Percentiles rank a stretch among this genome's conserved stretches.
Conservation (phyloP, 2,113 vertebrate species). For the Oxyruncus cristatus region DNA sequence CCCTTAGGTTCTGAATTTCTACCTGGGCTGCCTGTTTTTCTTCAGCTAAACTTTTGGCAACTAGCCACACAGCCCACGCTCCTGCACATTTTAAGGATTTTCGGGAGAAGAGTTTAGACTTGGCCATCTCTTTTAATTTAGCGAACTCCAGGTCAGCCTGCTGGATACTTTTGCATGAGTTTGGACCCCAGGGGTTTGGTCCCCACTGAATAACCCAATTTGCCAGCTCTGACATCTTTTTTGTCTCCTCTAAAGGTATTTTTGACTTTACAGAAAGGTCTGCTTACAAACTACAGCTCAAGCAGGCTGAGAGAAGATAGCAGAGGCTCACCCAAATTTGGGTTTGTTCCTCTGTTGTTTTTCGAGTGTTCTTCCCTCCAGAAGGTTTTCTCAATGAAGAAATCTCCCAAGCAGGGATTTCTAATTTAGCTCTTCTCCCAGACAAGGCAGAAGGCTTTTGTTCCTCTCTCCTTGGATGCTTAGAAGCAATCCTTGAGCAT, state of each 20-base stretch:
- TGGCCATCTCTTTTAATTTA: conserved; percentile 9
- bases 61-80: conserved; percentile 39
- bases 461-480: not conserved
- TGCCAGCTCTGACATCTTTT: conserved; percentile 33
- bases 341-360: not conserved
- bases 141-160: conserved; percentile 46
- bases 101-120: conserved; percentile 32
- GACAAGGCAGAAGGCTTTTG: not conserved
- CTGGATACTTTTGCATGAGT: conserved; percentile 50
- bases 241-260: not conserved
- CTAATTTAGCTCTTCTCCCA: not conserved
- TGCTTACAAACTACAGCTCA: not conserved
- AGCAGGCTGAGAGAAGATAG: not conserved
- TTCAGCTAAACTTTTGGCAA: conserved; percentile 12
- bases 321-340: not conserved
- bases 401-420: not conserved
- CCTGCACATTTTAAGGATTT: conserved; percentile 50
- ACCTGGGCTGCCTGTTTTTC: conserved; percentile 11
- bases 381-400: not conserved
- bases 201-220: conserved; percentile 54
- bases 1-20: conserved; percentile 27
- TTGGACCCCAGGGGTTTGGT: conserved; percentile 28
- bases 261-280: not conserved
- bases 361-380: not conserved
- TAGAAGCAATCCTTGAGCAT: not conserved